Percentiles rank a stretch among this genome's conserved stretches.
Conservation (phyloP, 2,888 invertebrate species). For the Scaptodrosophila latifasciaeformis region DNA sequence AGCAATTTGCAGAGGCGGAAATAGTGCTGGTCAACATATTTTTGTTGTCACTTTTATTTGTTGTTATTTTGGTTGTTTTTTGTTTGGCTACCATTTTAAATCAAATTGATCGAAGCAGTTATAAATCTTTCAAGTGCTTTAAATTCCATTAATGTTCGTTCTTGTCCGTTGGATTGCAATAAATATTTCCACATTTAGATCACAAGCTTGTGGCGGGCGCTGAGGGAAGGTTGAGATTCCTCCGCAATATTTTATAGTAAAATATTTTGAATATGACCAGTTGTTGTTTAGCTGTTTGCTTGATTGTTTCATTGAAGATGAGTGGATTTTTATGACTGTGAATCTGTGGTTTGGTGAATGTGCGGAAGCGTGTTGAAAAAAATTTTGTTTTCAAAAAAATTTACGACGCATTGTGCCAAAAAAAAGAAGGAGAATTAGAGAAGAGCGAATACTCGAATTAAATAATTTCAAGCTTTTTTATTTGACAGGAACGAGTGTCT, state of each 20-base stretch:
- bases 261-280: not conserved
- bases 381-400: too few relatives aligned
- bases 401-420: conserved; percentile 56
- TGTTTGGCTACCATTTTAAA: conserved; percentile 35
- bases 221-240: too few relatives aligned
- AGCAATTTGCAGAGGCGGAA: conserved; percentile 62
- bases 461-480: conserved; percentile 29
- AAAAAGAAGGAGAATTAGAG: not conserved
- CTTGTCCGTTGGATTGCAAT: conserved; percentile 22
- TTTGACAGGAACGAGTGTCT: not conserved
- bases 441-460: conserved; percentile 21
- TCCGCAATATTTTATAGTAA: too few relatives aligned
- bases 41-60: conserved; percentile 12
- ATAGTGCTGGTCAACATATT: conserved; percentile 38
- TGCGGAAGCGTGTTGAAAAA: conserved; percentile 55
- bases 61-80: conserved; percentile 7
- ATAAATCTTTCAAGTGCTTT: conserved; percentile 50
- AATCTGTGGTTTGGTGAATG: conserved; percentile 45
- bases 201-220: too few relatives aligned
- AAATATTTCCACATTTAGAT: not conserved
- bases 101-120: conserved; percentile 52
- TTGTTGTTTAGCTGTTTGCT: too few relatives aligned
- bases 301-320: too few relatives aligned
- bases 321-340: conserved; percentile 29
- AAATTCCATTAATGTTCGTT: conserved; percentile 29